phyloP scores from a whole-genome alignment of 2,797 vertebrate genomes.

The Nyctalus aviator region DNA sequence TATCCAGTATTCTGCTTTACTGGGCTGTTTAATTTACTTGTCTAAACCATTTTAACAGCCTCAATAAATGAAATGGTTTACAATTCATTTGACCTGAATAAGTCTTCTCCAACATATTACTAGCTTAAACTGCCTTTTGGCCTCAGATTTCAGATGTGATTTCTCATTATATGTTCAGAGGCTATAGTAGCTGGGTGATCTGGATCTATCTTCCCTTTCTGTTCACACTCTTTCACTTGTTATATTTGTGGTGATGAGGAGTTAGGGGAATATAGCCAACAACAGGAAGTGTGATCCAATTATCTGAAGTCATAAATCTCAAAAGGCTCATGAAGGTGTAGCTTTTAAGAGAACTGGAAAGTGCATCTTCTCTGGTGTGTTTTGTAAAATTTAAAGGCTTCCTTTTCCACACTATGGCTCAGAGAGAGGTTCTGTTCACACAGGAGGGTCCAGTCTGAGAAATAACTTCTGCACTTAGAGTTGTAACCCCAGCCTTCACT shows the following conservation, averaged over 20 bases:
- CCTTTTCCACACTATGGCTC: neutral
- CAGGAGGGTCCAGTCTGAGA: neutral
- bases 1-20: neutral
- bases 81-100: neutral
- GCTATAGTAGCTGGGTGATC: neutral
- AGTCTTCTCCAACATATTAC: neutral
- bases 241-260: neutral
- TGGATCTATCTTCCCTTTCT: neutral
- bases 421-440: neutral
- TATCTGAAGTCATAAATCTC: slow-evolving; percentile 26
- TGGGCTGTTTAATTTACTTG: neutral
- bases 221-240: neutral
- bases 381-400: neutral
- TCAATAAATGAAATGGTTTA: neutral
- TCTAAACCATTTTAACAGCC: neutral
- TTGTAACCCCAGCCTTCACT: neutral
- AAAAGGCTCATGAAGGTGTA: slow-evolving; percentile 3
- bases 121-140: neutral
- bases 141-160: neutral
- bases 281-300: neutral
- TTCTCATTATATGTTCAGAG: neutral
- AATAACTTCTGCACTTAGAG: too few species aligned
- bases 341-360: neutral
- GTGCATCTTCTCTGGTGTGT: neutral
- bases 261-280: neutral